A percentile compares a stretch with the other conserved stretches of the same genome.
Evolutionary conservation across 2,888 invertebrate genomes (phyloP).

Genomic region (Melanchra persicariae): DNA sequence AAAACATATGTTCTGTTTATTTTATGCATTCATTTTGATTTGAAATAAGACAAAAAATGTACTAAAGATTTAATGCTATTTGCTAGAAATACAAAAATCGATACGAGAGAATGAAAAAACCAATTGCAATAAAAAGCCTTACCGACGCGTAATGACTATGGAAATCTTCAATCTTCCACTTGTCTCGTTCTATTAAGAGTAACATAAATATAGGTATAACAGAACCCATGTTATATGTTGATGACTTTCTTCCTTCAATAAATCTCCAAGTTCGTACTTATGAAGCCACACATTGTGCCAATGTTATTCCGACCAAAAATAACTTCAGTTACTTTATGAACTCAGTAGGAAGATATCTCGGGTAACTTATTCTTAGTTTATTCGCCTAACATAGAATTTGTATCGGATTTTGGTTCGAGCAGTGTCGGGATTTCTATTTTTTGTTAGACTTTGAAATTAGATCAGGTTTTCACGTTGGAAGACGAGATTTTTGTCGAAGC

Average conservation of each 20-base stretch:
- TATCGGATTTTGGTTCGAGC: constrained; percentile 31
- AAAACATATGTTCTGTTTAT: constrained; percentile 22
- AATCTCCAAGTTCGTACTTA: constrained; percentile 25
- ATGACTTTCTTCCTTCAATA: constrained; percentile 29
- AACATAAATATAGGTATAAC: background rate
- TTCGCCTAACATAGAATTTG: constrained; percentile 26
- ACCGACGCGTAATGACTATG: background rate
- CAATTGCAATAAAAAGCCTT: background rate
- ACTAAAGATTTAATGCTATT: too few species aligned
- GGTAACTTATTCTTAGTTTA: constrained; percentile 31
- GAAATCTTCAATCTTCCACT: constrained; percentile 33
- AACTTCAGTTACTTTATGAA: constrained; percentile 50
- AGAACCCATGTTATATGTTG: background rate
- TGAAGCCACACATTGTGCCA: constrained; percentile 21
- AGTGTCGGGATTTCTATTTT: constrained; percentile 18
- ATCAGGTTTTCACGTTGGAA: constrained; percentile 24
- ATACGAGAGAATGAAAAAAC: background rate
- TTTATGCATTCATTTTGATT: constrained; percentile 12
- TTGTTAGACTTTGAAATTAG: constrained; percentile 15
- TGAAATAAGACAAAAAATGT: too few species aligned
- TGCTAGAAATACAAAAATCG: background rate
- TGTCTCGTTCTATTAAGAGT: background rate
- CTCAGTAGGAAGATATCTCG: constrained; percentile 21
- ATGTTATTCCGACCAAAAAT: constrained; percentile 38
- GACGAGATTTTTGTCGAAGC: constrained; percentile 11